phyloP scores from a whole-genome alignment of 2,113 vertebrate genomes.

The Thomomys bottae region DNA sequence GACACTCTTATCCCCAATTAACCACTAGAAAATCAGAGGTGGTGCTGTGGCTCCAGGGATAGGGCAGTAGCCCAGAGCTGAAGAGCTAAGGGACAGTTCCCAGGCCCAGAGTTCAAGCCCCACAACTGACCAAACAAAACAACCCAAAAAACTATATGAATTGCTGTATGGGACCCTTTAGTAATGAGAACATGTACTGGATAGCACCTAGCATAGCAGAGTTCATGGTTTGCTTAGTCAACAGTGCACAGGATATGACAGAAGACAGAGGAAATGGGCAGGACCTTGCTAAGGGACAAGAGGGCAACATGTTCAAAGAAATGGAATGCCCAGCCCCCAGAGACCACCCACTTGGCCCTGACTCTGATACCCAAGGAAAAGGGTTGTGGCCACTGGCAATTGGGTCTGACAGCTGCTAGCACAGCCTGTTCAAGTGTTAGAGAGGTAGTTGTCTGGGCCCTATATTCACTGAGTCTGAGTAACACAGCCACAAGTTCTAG shows the following conservation, averaged over 20 bases:
- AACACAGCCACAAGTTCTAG: background rate
- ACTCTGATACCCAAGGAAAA: background rate
- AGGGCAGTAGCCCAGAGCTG: no score
- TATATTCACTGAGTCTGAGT: background rate
- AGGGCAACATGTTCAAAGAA: no score
- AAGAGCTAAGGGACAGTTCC: no score
- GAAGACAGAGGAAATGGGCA: background rate
- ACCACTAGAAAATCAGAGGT: no score
- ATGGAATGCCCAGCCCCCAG: background rate
- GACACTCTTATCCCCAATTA: no score
- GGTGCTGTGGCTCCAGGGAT: no score
- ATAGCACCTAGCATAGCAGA: rapidly evolving
- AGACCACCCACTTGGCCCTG: background rate
- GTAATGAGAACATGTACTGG: background rate
- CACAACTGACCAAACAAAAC: no score
- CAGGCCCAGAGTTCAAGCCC: no score
- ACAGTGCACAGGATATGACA: background rate
- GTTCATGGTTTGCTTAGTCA: background rate
- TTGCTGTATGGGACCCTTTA: no score
- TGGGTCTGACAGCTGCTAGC: background rate
- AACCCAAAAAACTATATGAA: no score
- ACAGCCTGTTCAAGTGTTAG: background rate
- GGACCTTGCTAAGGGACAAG: background rate
- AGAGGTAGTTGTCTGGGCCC: background rate
- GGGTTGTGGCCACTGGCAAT: no score